These are phyloP conservation scores for Parnassius glacialis DNA, from an alignment of 2,888 invertebrate genomes.

Conservation along the genomic window DNA sequence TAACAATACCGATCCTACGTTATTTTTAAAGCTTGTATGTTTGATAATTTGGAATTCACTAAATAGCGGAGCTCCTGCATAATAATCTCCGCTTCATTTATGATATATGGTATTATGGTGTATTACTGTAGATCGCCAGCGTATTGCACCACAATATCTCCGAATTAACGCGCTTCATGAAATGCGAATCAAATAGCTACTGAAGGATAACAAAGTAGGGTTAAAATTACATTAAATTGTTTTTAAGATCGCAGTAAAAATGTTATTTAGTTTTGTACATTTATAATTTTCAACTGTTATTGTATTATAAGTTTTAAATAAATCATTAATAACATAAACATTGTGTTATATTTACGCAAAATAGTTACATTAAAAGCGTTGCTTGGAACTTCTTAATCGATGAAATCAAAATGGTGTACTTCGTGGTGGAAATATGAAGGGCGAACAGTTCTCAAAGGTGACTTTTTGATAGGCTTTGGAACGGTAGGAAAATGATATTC, in stretches of 20 bases:
- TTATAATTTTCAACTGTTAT: background rate
- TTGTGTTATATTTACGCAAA: background rate
- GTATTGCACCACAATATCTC: constrained; percentile 27
- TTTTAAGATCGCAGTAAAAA: no score
- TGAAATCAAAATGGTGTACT: constrained; percentile 50
- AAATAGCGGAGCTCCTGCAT: constrained; percentile 26
- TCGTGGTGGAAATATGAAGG: constrained; percentile 56
- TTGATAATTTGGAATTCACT: constrained; percentile 31
- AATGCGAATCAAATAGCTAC: constrained; percentile 66
- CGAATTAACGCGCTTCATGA: constrained; percentile 49
- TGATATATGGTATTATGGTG: constrained; percentile 21
- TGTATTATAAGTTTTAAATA: no score
- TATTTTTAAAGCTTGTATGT: constrained; percentile 7
- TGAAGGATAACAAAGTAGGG: background rate
- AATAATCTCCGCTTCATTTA: constrained; percentile 26
- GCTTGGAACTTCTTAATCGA: constrained; percentile 32
- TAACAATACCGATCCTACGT: constrained; percentile 7
- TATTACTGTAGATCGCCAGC: constrained; percentile 20
- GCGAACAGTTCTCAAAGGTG: constrained; percentile 21
- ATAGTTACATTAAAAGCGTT: background rate
- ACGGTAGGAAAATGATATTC: constrained; percentile 35
- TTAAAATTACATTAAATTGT: no score
- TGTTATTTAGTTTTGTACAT: background rate
- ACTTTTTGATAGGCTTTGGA: constrained; percentile 29
- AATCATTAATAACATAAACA: no score